Base-by-base conservation (phyloP, 2,888 invertebrate species). In the Leptopilina myrica region DNA sequence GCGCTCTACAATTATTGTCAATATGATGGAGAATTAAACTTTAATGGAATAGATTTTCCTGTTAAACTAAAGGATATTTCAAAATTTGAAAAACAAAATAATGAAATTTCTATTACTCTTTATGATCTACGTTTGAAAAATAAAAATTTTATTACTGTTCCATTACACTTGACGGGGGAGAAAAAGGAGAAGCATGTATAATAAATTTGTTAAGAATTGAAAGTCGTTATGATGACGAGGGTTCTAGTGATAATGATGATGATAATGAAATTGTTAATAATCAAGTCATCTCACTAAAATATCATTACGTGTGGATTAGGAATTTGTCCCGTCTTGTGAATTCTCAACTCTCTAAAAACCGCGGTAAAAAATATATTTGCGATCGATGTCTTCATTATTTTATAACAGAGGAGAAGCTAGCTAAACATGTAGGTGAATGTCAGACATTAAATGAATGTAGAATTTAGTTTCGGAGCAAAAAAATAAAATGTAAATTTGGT, bases 271-370 rank as follows among this genome's bases (percentile, higher is more conserved):
- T 4, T 33, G 33, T 33, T 33, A 33, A 33, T 33, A 33, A 33
- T 33, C 11, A 40, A 40, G 65, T 53, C 53, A 53, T 12, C 1
- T 11, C 12, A 33, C 33, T 33, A 33, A 5, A 33, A 4, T 3
- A 33, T 33, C 33, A 33, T 3, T 33, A 33, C 33, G 33, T 66
- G 77, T 66, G 78, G 81, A 85, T 86, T 85, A 89, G 86, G 88
- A 87, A 85, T 88, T 90, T 73, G 14, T 78, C 49, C 2, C 56
- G 49, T 2, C 46, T 78, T 3, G 26, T 69, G 9, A 62, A 26
- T 14, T 46, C 11, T 5, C 78, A 78, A 43, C 8, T 62, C 12
- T 62, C 73, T 6, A 12, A 43, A 4, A 33, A n/a, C 14, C 56
- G 40, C 33, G 9, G 14, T 56, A 53, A 33, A 53, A 64, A 56